phyloP scores from a whole-genome alignment of 1,140 invertebrate genomes.

The Phthorimaea operculella region DNA sequence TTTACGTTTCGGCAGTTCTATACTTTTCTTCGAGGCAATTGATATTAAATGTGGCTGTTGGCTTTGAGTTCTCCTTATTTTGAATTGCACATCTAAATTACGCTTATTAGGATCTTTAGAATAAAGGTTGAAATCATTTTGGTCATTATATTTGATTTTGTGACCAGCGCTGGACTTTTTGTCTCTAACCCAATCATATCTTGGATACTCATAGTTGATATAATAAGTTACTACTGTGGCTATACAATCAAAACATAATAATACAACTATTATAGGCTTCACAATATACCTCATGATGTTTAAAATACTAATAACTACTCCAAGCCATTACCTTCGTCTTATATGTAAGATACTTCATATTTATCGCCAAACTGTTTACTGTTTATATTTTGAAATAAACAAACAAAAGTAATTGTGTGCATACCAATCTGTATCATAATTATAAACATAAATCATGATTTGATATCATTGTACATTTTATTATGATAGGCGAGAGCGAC shows the following conservation, averaged over 20 bases:
- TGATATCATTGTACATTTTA: too few species aligned
- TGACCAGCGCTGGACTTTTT: neutral
- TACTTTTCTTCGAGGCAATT: too few species aligned
- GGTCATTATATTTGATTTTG: neutral
- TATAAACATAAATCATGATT: too few species aligned
- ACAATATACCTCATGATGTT: constrained; percentile 27
- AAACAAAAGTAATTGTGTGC: too few species aligned
- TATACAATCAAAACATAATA: constrained; percentile 24
- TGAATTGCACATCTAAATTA: neutral
- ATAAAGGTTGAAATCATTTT: neutral
- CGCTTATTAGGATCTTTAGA: neutral
- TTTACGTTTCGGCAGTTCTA: too few species aligned
- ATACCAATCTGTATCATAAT: too few species aligned
- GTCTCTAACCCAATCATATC: constrained; percentile 15
- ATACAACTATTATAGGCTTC: constrained; percentile 11
- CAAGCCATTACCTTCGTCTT: too few species aligned
- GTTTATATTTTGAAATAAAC: too few species aligned
- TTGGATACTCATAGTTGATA: constrained; percentile 31
- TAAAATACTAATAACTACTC: neutral
- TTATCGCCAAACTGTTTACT: too few species aligned
- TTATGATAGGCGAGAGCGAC: too few species aligned
- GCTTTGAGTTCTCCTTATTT: neutral
- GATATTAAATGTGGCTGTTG: too few species aligned
- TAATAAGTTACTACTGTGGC: constrained; percentile 26
- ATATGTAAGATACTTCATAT: too few species aligned